phyloP scores from a whole-genome alignment of 2,888 invertebrate species.

The Chymomyza procnemis region DNA sequence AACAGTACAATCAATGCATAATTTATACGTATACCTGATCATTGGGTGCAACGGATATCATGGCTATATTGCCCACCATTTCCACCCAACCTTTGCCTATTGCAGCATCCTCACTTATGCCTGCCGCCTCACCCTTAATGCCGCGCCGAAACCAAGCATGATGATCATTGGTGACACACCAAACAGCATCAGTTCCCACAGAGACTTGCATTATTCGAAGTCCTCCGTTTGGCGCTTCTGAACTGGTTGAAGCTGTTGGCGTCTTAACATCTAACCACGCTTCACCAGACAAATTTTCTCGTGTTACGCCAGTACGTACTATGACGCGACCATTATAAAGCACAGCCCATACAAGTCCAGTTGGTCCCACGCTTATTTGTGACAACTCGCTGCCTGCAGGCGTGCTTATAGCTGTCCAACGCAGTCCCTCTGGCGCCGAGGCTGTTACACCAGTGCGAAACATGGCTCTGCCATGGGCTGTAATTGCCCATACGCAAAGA shows the following conservation, averaged over 20 bases:
- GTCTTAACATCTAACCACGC: conserved; percentile 90
- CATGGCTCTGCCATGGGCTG: conserved; percentile 93
- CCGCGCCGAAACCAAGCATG: conserved; percentile 92
- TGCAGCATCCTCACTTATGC: conserved; percentile 86
- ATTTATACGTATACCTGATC: conserved; percentile 84
- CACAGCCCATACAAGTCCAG: conserved; percentile 92
- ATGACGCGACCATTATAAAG: conserved; percentile 90
- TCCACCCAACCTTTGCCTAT: conserved; percentile 93
- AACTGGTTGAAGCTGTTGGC: conserved; percentile 79
- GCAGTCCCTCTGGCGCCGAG: conserved; percentile 90
- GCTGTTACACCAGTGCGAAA: conserved; percentile 89
- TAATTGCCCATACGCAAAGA: conserved; percentile 94
- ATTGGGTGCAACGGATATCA: conserved; percentile 90
- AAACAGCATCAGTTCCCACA: conserved; percentile 87
- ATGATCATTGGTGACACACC: conserved; percentile 89
- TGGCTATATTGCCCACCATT: conserved; percentile 90
- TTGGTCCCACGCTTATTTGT: conserved; percentile 91
- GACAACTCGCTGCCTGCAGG: conserved; percentile 89
- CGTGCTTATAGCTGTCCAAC: conserved; percentile 89
- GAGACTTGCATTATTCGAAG: conserved; percentile 87
- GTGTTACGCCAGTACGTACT: conserved; percentile 89
- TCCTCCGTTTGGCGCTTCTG: conserved; percentile 78
- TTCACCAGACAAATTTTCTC: conserved; percentile 83
- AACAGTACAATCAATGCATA: neutral
- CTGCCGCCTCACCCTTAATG: conserved; percentile 84